These are phyloP conservation scores for Mimumesa dahlbomi DNA, from an alignment of 2,888 invertebrate species.

Conservation along the genomic window DNA sequence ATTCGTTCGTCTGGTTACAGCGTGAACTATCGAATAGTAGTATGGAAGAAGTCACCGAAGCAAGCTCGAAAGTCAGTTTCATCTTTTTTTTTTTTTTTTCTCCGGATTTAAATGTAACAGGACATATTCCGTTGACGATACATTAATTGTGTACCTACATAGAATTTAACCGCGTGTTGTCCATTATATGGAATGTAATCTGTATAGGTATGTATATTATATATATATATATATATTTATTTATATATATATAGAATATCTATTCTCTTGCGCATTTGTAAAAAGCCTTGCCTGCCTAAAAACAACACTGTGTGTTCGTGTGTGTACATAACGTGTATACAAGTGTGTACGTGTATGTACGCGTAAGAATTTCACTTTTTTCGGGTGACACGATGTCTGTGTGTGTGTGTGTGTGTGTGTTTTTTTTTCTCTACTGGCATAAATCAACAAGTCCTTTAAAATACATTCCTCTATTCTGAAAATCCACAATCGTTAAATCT, in stretches of 20 bases:
- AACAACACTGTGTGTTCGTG: conserved; percentile 68
- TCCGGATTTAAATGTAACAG: conserved; percentile 28
- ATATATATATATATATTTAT: conserved; percentile 57
- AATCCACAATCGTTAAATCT: conserved; percentile 78
- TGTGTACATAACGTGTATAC: no score
- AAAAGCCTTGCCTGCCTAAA: conserved; percentile 76
- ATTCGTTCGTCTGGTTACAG: background rate
- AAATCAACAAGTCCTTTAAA: conserved; percentile 78
- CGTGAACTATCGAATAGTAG: conserved; percentile 3
- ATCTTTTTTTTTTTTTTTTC: background rate
- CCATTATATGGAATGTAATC: conserved; percentile 61
- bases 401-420: background rate
- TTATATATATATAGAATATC: conserved; percentile 62
- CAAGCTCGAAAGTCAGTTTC: background rate
- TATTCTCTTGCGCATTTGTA: conserved; percentile 73
- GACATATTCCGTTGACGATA: conserved; percentile 23
- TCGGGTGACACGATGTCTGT: no score
- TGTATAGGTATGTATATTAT: conserved; percentile 45
- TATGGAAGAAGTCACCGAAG: no score
- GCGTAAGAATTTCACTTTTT: no score
- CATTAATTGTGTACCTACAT: conserved; percentile 32
- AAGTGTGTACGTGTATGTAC: conserved; percentile 14
- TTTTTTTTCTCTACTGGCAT: conserved; percentile 71
- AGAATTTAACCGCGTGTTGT: conserved; percentile 49
- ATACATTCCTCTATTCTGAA: conserved; percentile 75